phyloP scores from a whole-genome alignment of 2,888 invertebrate genomes.

The Entomobrya proxima region DNA sequence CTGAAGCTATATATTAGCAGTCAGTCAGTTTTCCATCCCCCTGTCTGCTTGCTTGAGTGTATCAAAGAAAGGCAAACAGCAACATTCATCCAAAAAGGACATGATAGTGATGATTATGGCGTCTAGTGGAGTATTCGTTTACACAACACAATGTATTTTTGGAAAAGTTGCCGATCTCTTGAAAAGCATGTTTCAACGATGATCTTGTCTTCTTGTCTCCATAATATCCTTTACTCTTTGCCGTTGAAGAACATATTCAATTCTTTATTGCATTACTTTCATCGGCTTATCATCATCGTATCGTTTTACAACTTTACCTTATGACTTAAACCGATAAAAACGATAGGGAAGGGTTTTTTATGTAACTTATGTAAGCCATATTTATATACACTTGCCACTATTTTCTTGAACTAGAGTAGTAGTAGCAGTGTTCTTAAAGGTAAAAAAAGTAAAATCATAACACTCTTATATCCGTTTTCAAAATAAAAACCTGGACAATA shows the following conservation, averaged over 20 bases:
- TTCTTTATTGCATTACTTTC: conserved; percentile 33
- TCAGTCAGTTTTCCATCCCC: too few species aligned
- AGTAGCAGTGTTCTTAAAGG: neutral
- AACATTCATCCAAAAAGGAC: too few species aligned
- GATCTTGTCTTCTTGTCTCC: conserved; percentile 17
- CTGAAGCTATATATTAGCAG: too few species aligned
- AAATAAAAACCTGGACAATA: neutral
- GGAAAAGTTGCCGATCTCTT: neutral
- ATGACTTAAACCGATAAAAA: neutral
- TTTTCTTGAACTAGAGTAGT: too few species aligned
- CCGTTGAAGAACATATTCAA: conserved; percentile 2
- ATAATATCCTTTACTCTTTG: neutral
- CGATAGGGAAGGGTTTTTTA: neutral
- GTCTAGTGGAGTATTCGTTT: too few species aligned
- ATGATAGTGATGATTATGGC: too few species aligned
- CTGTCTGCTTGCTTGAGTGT: too few species aligned
- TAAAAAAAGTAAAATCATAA: neutral
- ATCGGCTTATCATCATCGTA: conserved; percentile 36
- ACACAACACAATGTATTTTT: neutral
- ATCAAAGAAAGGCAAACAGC: too few species aligned
- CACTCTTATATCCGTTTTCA: neutral
- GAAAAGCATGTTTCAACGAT: neutral
- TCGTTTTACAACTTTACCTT: conserved; percentile 38
- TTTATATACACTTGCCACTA: neutral
- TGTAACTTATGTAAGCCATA: neutral